phyloP scores from a whole-genome alignment of 2,888 invertebrate genomes.

The Phyllotreta cruciferae region DNA sequence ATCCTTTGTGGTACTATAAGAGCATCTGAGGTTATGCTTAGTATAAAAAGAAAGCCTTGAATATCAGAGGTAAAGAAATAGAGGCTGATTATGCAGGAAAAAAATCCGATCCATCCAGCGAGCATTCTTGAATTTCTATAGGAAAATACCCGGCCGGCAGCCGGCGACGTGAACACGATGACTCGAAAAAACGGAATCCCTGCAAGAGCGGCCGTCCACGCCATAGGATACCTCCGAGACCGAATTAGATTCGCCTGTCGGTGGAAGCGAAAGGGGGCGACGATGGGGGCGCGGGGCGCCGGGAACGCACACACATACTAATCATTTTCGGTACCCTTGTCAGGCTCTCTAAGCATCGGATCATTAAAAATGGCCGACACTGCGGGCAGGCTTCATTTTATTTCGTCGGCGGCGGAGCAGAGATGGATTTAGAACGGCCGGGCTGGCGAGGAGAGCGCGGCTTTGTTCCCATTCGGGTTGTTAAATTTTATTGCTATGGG shows the following conservation, averaged over 20 bases:
- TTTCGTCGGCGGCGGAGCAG: constrained; percentile 22
- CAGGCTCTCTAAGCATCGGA: constrained; percentile 52
- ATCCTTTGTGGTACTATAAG: no score
- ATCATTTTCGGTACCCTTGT: constrained; percentile 54
- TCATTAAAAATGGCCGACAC: constrained; percentile 52
- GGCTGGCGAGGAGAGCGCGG: neutral
- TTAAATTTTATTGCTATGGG: neutral
- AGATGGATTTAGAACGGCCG: constrained; percentile 10
- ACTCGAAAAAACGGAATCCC: constrained; percentile 45
- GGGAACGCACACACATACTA: constrained; percentile 48
- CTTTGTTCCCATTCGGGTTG: constrained; percentile 6
- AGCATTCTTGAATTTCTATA: constrained; percentile 7
- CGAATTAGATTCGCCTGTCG: constrained; percentile 28
- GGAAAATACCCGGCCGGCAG: neutral
- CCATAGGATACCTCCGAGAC: constrained; percentile 13
- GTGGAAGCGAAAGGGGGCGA: constrained; percentile 15
- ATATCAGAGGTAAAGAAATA: neutral
- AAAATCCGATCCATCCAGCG: neutral
- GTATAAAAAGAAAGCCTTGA: constrained; percentile 2
- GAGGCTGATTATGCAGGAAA: no score
- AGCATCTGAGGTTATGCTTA: neutral
- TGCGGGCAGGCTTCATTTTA: constrained; percentile 40
- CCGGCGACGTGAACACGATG: constrained; percentile 18
- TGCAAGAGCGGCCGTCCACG: constrained; percentile 35
- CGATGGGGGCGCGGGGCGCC: constrained; percentile 29